Evolutionary conservation across 2,113 vertebrate species (phyloP), one percentile per base, ranked within the genome.

Genomic region (Callithrix jacchus): DNA sequence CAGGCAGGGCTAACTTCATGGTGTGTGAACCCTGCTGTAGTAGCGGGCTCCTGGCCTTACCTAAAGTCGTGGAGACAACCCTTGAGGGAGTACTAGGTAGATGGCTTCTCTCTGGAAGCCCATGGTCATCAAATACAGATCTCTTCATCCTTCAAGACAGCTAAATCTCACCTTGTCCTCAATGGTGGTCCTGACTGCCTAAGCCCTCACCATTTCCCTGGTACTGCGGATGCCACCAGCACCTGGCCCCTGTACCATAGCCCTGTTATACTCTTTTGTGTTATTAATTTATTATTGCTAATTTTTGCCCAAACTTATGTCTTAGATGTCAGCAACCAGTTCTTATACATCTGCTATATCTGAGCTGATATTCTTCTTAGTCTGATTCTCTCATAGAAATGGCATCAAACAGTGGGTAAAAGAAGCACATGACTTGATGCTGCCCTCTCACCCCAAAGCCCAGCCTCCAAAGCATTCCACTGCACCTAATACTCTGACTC

Each of bases 31-130:
- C 6, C 0, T 11, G 14, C 23, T 20, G 1, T 77, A 9, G 7
- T 13, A 74, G 14, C 13, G 47, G 10, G 27, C 6, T 93, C 49
- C 7, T 16, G n/a, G 17, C 35, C 42, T 42, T 82, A 35, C 40
- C 25, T 37, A 56, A 76, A 12, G 32, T 71, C 81, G 52, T 23
- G 32, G 35, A 76, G 35, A 52, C 1, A 64, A 5, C 12, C 10
- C 35, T 42, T 4, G 32, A 64, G 30, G 47, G 52, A 74, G 40
- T n/a, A 30, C 49, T 54, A 71, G n/a, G 5, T 68, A 40, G 3
- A 35, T 47, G 23, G 27, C 61, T 73, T 81, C 21, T 92, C 64
- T 95, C 40, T 83, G 32, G 42, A 94, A 93, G 54, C 16, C 21
- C 8, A 8, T 74, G 49, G 54, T 79, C 32, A 56, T 79, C 32